phyloP scores from a whole-genome alignment of 2,888 invertebrate genomes.

The Diadromus collaris region DNA sequence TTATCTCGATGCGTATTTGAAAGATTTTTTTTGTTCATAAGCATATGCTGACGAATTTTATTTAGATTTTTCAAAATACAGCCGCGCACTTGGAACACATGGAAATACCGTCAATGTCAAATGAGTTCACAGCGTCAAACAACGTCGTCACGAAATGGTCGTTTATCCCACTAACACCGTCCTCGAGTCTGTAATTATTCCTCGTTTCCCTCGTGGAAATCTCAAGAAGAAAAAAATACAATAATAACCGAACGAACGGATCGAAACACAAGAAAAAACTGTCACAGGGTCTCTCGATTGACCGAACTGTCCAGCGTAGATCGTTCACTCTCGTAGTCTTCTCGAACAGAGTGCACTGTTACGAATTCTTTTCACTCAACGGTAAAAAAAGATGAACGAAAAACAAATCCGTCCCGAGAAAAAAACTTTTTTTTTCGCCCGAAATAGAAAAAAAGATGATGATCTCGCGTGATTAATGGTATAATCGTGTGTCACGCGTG shows the following conservation, averaged over 20 bases:
- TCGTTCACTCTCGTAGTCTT: background rate
- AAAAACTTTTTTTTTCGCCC: background rate
- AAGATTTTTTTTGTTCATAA: too few species aligned
- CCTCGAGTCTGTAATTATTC: background rate
- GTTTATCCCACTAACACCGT: conserved; percentile 13
- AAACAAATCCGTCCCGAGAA: background rate
- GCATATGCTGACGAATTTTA: too few species aligned
- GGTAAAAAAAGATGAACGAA: background rate
- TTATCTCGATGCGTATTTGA: background rate
- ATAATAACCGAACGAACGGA: background rate
- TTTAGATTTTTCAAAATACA: background rate
- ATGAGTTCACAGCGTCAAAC: background rate
- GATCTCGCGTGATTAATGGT: background rate
- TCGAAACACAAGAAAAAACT: conserved; percentile 6
- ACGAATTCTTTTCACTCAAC: background rate
- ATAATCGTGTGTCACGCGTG: background rate
- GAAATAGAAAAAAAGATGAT: too few species aligned
- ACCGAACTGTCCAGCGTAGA: background rate
- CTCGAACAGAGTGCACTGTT: background rate
- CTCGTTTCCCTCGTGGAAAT: background rate
- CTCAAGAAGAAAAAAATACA: background rate
- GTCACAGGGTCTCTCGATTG: conserved; percentile 6
- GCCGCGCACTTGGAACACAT: conserved; percentile 16
- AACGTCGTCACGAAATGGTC: conserved; percentile 6
- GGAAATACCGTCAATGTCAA: conserved; percentile 13